Percentiles rank a stretch among this genome's conserved stretches.
These are phyloP conservation scores for Plectropomus leopardus DNA, from an alignment of 2,113 vertebrate species.

Conservation along the genomic window DNA sequence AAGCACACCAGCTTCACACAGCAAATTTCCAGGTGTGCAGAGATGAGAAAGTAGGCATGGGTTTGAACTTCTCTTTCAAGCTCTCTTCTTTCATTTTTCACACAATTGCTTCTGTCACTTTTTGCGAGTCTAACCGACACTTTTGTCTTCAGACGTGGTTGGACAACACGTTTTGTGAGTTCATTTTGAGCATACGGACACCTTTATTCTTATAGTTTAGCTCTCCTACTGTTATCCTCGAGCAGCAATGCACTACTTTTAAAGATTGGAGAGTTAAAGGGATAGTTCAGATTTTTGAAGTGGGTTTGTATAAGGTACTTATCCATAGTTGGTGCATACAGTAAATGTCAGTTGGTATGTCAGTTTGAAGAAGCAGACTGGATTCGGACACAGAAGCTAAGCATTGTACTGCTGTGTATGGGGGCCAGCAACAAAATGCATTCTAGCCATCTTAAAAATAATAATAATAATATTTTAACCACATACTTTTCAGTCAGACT, in stretches of 20 bases:
- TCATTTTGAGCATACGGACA: constrained; percentile 13
- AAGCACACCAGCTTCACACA: not conserved
- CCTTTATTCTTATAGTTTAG: constrained; percentile 7
- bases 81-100: constrained; percentile 14
- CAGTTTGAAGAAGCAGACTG: no score
- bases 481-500: no score
- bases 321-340: no score
- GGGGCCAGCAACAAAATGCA: no score
- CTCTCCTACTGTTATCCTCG: not conserved
- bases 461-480: no score
- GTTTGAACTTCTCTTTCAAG: constrained; percentile 13
- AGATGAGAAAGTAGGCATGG: not conserved
- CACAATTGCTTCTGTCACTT: not conserved
- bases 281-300: no score
- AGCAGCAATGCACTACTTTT: not conserved
- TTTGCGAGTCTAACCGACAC: no score
- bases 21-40: constrained; percentile 8
- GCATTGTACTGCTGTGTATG: no score
- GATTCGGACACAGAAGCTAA: no score
- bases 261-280: not conserved
- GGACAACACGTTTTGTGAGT: not conserved
- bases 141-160: constrained; percentile 5
- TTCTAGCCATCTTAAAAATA: no score
- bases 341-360: no score
- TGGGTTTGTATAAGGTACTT: no score